Conservation (phyloP, 2,113 vertebrate species). For the Leptobrachium ailaonicum region DNA sequence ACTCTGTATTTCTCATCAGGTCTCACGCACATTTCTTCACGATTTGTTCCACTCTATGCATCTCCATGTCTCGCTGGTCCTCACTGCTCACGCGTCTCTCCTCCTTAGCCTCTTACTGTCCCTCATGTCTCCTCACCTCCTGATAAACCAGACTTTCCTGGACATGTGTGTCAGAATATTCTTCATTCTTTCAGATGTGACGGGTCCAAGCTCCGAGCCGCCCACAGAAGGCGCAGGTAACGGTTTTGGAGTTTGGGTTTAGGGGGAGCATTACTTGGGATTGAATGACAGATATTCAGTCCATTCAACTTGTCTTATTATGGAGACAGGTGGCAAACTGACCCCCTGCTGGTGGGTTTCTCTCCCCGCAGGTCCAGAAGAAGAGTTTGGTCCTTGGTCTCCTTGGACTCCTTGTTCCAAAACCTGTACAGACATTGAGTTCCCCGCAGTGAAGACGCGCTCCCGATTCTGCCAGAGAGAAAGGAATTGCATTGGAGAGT, state of each 20-base stretch:
- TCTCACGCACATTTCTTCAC: neutral
- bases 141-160: no score
- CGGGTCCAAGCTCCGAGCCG: constrained; percentile 65
- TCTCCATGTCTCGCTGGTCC: no score
- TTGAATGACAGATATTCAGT: no score
- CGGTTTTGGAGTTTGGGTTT: neutral
- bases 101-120: no score
- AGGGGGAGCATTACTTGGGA: no score
- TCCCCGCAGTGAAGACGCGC: constrained; percentile 72
- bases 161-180: neutral
- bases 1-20: neutral
- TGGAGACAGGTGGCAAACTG: no score
- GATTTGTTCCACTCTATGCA: neutral
- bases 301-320: no score
- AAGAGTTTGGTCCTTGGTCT: constrained; percentile 71
- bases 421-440: constrained; percentile 69
- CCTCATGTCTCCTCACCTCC: no score
- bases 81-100: no score
- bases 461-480: constrained; percentile 63
- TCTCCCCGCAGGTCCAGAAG: neutral
- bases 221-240: constrained; percentile 58
- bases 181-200: constrained; percentile 52
- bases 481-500: constrained; percentile 68
- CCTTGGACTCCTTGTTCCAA: constrained; percentile 78
- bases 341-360: no score